Evolutionary conservation across 2,113 vertebrate species (phyloP), one percentile per base, ranked within the genome.

Genomic region (Nycticorax nycticorax): DNA sequence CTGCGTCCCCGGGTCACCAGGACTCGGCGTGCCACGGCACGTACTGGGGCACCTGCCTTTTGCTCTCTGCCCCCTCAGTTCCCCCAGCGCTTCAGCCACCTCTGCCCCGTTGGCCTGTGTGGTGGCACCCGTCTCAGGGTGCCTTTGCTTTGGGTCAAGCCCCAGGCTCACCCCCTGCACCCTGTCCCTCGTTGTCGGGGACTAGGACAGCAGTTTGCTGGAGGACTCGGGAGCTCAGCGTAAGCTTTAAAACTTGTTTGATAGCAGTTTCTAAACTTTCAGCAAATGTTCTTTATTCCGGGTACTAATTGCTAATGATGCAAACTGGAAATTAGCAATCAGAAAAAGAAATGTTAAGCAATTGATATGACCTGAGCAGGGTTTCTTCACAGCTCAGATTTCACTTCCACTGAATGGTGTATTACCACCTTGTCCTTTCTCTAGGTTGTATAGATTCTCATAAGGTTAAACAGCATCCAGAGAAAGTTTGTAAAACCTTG

Each of bases 61-160:
- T 22, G 12, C 41, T 30, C 39, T 32, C 24, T 8, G 4, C 3
- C 37, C 23, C 13, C 32, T 17, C 28, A 8, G 23, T 37, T 30
- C 10, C 50, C 43, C 14, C 41, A 37, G 27, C 1, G 1, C 72
- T 52, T 24, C 26, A 47, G 78, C 84, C 66, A 35, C 59, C 39
- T 9, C 53, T 48, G 24, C 24, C 45, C 64, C 66, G 2, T 32
- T 9, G 66, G 33, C 66, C 62, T 9, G 4, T 23, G 14, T 17
- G 37, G 2, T 32, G 14, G 17, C 68, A 16, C 72, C 47, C 2
- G 0, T 27, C 19, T 35, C 0, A 0, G 37, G 37, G 21, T 57
- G 1, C 32, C 62, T 45, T 35, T 28, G 30, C 14, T 30, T 72
- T 23, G 50, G 17, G 14, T 55, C n/a, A 22, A 23, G 12, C 30